These are phyloP conservation scores for Perccottus glenii DNA, from an alignment of 2,113 vertebrate genomes.

Conservation along the genomic window DNA sequence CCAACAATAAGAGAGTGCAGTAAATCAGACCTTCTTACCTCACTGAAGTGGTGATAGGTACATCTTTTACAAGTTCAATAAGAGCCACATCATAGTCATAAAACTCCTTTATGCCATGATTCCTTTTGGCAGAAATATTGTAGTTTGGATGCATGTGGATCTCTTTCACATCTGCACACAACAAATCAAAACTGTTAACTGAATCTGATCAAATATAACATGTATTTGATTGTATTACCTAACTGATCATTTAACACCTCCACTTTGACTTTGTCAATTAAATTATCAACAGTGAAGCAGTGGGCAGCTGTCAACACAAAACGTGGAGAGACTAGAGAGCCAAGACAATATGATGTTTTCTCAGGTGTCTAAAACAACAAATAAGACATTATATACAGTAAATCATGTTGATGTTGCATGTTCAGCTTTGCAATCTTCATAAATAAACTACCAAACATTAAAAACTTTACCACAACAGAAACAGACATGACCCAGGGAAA, in stretches of 20 bases:
- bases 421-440: too few relatives aligned
- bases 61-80: slow-evolving; percentile 47
- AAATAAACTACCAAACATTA: neutral
- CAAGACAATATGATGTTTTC: slow-evolving; percentile 45
- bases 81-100: slow-evolving; percentile 81
- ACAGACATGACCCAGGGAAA: slow-evolving; percentile 71
- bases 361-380: slow-evolving; percentile 10
- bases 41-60: neutral
- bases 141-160: slow-evolving; percentile 49
- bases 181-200: neutral
- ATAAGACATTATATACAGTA: neutral
- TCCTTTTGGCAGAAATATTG: slow-evolving; percentile 7
- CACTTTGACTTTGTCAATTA: slow-evolving; percentile 29
- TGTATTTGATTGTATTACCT: neutral
- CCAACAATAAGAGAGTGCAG: neutral
- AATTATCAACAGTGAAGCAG: slow-evolving; percentile 65
- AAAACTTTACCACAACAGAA: slow-evolving; percentile 27
- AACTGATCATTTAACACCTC: neutral
- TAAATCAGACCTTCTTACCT: slow-evolving; percentile 50
- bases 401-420: too few relatives aligned
- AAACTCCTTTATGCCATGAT: slow-evolving; percentile 57
- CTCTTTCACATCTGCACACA: neutral
- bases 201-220: neutral
- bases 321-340: slow-evolving; percentile 67
- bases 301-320: slow-evolving; percentile 81